Percentiles rank a stretch among this genome's conserved stretches.
Evolutionary conservation across 1,140 invertebrate genomes (phyloP).

Genomic region (Zaprionus taronus): DNA sequence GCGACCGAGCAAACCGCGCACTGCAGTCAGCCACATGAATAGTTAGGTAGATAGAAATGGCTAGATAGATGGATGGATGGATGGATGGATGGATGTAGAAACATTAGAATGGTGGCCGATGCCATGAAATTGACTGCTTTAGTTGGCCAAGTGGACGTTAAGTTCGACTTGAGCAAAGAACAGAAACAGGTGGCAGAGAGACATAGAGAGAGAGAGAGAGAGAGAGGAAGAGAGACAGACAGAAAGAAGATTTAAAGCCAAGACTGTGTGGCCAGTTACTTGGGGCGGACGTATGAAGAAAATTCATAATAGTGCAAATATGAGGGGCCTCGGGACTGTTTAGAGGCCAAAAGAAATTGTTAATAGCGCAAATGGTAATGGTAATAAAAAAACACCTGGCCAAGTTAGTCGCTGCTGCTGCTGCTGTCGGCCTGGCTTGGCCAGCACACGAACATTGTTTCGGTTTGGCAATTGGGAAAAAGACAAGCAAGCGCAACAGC

Average conservation of each 20-base stretch:
- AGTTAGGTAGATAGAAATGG: conserved; percentile 20
- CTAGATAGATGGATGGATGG: conserved; percentile 15
- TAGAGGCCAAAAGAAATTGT: conserved; percentile 74
- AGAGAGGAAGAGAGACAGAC: conserved; percentile 4
- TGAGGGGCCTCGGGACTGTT: conserved; percentile 37
- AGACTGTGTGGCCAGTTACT: background rate
- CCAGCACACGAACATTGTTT: conserved; percentile 68
- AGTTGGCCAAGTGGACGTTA: conserved; percentile 61
- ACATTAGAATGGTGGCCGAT: conserved; percentile 67
- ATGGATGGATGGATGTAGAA: conserved; percentile 36
- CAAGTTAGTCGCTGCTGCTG: conserved; percentile 40
- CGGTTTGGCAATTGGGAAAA: conserved; percentile 55
- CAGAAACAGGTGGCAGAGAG: background rate
- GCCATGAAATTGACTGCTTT: conserved; percentile 76
- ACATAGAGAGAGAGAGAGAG: background rate
- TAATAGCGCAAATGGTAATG: conserved; percentile 75
- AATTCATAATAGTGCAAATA: conserved; percentile 69
- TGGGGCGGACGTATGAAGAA: conserved; percentile 19
- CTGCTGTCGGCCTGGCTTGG: conserved; percentile 12
- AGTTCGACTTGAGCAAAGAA: conserved; percentile 6
- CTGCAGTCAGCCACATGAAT: conserved; percentile 48
- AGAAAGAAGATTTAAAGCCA: conserved; percentile 13
- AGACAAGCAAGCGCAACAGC: conserved; percentile 10
- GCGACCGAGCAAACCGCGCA: conserved; percentile 42
- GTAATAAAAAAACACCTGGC: conserved; percentile 69